A percentile compares a stretch with the other conserved stretches of the same genome.
Conservation (phyloP, 2,888 invertebrate genomes). For the Amblyjoppa proteus region DNA sequence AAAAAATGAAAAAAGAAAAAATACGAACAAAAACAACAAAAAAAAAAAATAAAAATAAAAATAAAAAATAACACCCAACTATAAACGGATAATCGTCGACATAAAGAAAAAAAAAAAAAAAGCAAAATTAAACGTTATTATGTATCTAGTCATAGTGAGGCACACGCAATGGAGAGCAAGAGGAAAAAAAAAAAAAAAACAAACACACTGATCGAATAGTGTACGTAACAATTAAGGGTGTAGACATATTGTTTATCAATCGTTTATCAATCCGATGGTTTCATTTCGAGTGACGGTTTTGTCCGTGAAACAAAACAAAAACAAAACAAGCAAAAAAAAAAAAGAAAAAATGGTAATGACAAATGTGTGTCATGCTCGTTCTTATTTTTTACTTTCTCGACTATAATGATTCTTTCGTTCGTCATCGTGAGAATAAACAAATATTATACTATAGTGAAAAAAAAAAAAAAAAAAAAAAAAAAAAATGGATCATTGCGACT, state of each 20-base stretch:
- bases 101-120: constrained; percentile 59
- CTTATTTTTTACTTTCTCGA: constrained; percentile 50
- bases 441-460: constrained; percentile 32
- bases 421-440: constrained; percentile 47
- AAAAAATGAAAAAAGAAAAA: constrained; percentile 1
- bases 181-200: constrained; percentile 26
- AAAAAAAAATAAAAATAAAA: neutral
- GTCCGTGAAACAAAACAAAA: constrained; percentile 7
- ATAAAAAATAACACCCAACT: constrained; percentile 18
- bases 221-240: constrained; percentile 69
- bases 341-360: constrained; percentile 49
- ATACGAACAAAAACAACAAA: neutral
- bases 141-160: constrained; percentile 81
- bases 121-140: constrained; percentile 77
- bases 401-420: constrained; percentile 21
- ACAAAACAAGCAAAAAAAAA: constrained; percentile 17
- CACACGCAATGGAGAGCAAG: constrained; percentile 63
- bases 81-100: constrained; percentile 59
- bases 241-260: constrained; percentile 56
- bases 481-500: constrained; percentile 24
- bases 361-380: constrained; percentile 29
- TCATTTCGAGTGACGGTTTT: constrained; percentile 28
- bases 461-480: constrained; percentile 17
- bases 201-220: constrained; percentile 66
- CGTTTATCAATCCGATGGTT: constrained; percentile 18